These are phyloP conservation scores for Catocala sponsa DNA, from an alignment of 2,888 invertebrate species.

Conservation along the genomic window DNA sequence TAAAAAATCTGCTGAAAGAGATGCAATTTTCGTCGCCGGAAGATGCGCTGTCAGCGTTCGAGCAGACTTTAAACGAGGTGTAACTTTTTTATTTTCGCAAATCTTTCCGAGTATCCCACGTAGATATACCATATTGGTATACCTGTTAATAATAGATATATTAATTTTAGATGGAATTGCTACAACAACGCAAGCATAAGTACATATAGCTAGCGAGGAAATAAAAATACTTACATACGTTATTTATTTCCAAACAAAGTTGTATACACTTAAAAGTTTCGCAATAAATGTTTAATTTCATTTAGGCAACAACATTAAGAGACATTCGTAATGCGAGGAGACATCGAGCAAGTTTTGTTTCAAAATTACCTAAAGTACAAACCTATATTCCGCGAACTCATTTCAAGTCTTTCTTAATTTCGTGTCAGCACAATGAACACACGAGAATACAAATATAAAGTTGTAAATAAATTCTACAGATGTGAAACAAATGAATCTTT, in stretches of 20 bases:
- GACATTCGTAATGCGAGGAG: slow-evolving; percentile 54
- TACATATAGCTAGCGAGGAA: not conserved
- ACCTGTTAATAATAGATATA: no score
- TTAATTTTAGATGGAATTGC: no score
- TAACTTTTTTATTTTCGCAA: no score
- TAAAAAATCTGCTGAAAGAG: no score
- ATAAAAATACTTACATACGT: slow-evolving; percentile 34
- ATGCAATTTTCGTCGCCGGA: no score
- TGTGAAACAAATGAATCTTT: no score
- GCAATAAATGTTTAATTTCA: slow-evolving; percentile 67
- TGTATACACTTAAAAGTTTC: slow-evolving; percentile 53
- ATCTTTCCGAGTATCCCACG: no score
- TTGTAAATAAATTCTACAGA: no score
- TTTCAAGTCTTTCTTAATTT: slow-evolving; percentile 18
- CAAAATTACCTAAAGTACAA: slow-evolving; percentile 47
- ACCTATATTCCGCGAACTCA: slow-evolving; percentile 28
- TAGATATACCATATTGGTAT: no score
- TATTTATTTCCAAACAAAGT: slow-evolving; percentile 46
- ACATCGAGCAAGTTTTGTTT: slow-evolving; percentile 55
- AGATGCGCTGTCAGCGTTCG: no score
- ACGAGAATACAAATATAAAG: not conserved
- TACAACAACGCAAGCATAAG: not conserved
- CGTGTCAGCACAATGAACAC: slow-evolving; percentile 3
- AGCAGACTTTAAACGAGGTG: no score
- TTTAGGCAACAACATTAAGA: slow-evolving; percentile 58